Base-by-base conservation (phyloP, 2,113 vertebrate species). In the Muntiacus muntjak region DNA sequence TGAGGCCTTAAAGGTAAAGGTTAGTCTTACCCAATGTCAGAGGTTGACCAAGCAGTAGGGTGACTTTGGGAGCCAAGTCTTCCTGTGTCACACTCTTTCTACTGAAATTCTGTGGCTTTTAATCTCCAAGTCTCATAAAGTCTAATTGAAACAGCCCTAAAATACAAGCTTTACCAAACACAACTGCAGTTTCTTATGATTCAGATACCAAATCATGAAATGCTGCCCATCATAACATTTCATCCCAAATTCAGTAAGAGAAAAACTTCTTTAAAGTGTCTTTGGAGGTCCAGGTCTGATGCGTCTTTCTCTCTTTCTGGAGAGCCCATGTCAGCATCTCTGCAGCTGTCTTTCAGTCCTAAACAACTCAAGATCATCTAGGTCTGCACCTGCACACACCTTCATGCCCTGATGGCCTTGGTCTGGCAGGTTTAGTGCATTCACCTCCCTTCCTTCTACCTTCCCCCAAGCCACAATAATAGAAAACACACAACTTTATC, bases 71-170 rank as follows among this genome's bases (percentile, higher is more conserved):
- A 43, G n/a, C 40, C 60, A 23, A 1, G 19, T 23, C 26, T 60
- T 86, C 58, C 58, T 74, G 19, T 62, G 17, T 58, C 55, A 4
- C 81, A 19, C 6, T 47, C 17, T 91, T 90, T 62, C 25, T 52
- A 26, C 19, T 60, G 8, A 91, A 62, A 11, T 23, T 58, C 64
- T 40, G 30, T 62, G 6, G 36, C 83, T 91, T 64, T 93, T 43
- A 19, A 55, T 52, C 43, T 50, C 33, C 58, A 85, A 81, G 12
- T 21, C 50, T 40, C 26, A 33, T 5, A 12, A 45, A 21, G 4
- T 87, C 67, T 81, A 84, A 95, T 62, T 87, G 79, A 47, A 88
- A 47, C 50, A 45, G 47, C 54, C 71, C 93, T 74, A 54, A 84
- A 92, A 91, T 40, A 7, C 3, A 88, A 76, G 9, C 7, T 58